phyloP scores from a whole-genome alignment of 35 echinoderm and acorn worm species.

The Ophiothrix spiculata region DNA sequence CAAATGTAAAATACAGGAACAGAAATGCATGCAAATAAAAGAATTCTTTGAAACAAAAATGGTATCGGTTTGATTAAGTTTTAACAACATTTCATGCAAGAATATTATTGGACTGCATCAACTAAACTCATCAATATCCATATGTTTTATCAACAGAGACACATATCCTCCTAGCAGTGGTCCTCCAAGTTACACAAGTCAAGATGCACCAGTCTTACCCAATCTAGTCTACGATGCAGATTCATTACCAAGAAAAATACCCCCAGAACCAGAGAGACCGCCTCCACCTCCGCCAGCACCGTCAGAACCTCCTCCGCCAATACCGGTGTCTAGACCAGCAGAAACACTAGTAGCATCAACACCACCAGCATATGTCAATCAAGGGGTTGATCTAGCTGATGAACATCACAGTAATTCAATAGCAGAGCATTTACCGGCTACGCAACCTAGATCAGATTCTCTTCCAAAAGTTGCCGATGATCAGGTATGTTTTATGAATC shows the following conservation, averaged over 20 bases:
- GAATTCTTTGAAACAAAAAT: too few relatives aligned
- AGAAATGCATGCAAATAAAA: too few relatives aligned
- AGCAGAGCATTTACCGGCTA: neutral
- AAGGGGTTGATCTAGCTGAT: neutral
- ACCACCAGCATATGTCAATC: neutral
- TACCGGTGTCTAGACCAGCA: neutral
- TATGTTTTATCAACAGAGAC: neutral
- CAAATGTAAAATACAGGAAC: too few relatives aligned
- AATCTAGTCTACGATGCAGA: neutral
- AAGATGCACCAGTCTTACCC: neutral
- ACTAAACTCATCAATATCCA: neutral
- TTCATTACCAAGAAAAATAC: neutral
- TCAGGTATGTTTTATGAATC: neutral
- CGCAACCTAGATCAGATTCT: constrained; percentile 1
- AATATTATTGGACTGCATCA: too few relatives aligned
- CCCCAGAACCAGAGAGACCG: neutral
- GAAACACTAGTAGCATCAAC: neutral
- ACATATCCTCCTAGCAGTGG: constrained; percentile 20
- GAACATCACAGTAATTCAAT: neutral
- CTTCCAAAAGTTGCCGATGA: neutral
- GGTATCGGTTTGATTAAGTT: too few relatives aligned
- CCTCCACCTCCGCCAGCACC: neutral
- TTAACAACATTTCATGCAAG: too few relatives aligned
- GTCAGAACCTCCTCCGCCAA: neutral
- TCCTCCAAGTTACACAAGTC: constrained; percentile 22